Evolutionary conservation across 2,113 vertebrate species (phyloP).

Genomic region (Pomatorhinus ruficollis): DNA sequence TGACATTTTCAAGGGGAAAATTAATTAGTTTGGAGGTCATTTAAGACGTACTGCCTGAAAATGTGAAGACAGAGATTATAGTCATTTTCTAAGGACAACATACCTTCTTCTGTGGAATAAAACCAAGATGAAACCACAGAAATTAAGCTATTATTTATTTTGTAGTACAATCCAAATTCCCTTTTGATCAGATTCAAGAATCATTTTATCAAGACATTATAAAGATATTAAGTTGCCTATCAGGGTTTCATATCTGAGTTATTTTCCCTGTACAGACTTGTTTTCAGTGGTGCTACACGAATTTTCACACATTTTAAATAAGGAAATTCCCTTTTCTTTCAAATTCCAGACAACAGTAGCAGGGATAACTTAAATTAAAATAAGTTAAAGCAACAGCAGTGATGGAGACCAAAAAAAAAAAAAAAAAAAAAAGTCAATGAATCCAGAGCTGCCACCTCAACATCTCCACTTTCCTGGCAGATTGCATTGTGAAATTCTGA

Average conservation of each 20-base stretch:
- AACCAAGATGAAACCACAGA: neutral
- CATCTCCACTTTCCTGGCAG: neutral
- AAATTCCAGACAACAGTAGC: neutral
- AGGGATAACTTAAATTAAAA: neutral
- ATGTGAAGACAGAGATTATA: neutral
- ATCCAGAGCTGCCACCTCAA: neutral
- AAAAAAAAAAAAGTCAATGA: neutral
- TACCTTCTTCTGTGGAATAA: neutral
- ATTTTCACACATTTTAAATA: neutral
- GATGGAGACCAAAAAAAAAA: neutral
- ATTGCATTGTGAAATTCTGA: neutral
- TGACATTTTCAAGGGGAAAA: neutral
- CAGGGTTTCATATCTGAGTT: neutral
- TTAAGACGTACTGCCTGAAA: neutral
- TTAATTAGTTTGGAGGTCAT: slow-evolving; percentile 19
- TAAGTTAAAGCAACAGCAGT: neutral
- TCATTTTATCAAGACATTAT: neutral
- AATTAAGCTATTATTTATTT: neutral
- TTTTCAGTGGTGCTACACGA: neutral
- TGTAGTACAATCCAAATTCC: neutral
- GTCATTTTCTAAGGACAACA: neutral
- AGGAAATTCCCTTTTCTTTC: neutral
- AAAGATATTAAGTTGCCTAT: neutral
- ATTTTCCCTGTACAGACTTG: neutral
- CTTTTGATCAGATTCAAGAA: neutral